Base-by-base conservation (phyloP, 2,113 vertebrate genomes). In the Athene cunicularia region DNA sequence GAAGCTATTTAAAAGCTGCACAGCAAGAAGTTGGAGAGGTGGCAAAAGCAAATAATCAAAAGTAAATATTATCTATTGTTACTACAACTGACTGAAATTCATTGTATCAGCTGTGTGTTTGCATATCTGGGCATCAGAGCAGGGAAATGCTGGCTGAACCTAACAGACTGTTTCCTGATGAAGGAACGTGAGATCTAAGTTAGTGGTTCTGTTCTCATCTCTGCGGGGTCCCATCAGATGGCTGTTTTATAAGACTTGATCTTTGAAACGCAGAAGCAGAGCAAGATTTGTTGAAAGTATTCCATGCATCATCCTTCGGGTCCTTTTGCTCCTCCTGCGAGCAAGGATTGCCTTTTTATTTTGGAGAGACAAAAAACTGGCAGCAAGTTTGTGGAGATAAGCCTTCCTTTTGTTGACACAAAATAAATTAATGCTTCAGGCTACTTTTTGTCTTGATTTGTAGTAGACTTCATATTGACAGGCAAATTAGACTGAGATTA, bases 401-500 rank as follows among this genome's bases (percentile, higher is more conserved):
- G 30, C 58, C 52, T 88, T 52, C 49, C 52, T 94, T 86, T 94
- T 21, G 33, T 39, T 92, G 91, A 84, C 32, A 81, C 49, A 81
- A 86, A 92, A 77, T 72, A 76, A 93, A 85, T 76, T 8, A 91
- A 60, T 86, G 80, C 92, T 95, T 91, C 73, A 87, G 86, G 92
- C 83, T 75, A 32, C 52, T 64, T 95, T 75, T 60, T 71, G 17
- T 53, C 80, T 79, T 87, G 64, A 79, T 90, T 93, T 96, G 24
- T 60, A 59, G 73, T 35, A 82, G 66, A 50, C 70, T 87, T 85
- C 43, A 74, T 47, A 14, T 14, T 52, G 64, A 56, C 49, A 80
- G 81, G 84, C 66, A 96, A 94, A 88, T 91, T 70, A 73, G 66
- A 52, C 74, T 73, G 70, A 85, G 62, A 93, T 94, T 58, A 93